Evolutionary conservation across 1,140 invertebrate species (phyloP), one percentile per base, ranked within the genome.

Genomic region (Phenacoccus solenopsis): DNA sequence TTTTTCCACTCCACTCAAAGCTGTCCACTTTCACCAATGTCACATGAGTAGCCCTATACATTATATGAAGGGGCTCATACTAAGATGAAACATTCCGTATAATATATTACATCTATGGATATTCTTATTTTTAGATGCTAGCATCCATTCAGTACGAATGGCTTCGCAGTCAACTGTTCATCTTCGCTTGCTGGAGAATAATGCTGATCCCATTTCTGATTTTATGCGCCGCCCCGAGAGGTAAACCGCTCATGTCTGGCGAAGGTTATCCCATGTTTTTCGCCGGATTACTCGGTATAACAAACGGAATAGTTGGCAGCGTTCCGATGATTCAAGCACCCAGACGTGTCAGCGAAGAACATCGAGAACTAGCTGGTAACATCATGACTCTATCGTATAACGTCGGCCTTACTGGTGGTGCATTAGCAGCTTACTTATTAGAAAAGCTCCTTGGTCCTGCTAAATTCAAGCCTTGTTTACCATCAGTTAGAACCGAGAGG

Each of bases 331-430:
- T 95, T 68, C 84, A 91, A 71, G 92, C 92, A 0, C 90, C 92
- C 5, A 86, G 85, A 30, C 87, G 90, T 77, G 91, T 95, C 1
- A 82, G 86, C 0, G 87, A 88, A 69, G 84, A 88, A n/a, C 82
- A 88, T 71, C 83, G 87, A 68, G 90, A 92, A 79, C 80, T 91
- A 0, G 87, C 87, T 72, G 87, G 87, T 87, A 95, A 96, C 74
- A 92, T 95, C 74, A 96, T 96, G 92, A 95, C 91, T 0, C 76
- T 95, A 0, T 91, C 90, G 0, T 96, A 96, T 76, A 93, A 88
- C 75, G 84, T 90, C 49, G 92, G 93, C 1, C 80, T 95, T 27
- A 88, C 91, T 0, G 83, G 87, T 1, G 93, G 93, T 1, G 90
- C 91, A 0, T 78, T 90, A 1, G 84, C 91, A 57, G 91, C 91